Evolutionary conservation across 2,888 invertebrate genomes (phyloP).

Genomic region (Cantharis rustica): DNA sequence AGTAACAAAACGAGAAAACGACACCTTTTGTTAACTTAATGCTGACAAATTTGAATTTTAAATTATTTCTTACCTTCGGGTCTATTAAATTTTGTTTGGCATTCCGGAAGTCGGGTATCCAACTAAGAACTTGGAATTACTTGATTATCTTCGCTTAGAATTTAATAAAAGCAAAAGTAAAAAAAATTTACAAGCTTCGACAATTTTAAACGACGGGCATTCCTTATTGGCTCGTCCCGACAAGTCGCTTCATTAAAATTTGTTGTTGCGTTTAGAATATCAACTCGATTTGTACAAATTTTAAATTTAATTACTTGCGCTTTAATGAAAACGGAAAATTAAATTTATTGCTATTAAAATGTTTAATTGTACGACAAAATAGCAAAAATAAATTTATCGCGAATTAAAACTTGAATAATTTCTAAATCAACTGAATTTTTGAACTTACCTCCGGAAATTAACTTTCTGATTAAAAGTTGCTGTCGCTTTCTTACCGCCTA

Average conservation of each 20-base stretch:
- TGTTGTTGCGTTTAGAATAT: not conserved
- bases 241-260: not conserved
- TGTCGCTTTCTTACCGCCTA: not conserved
- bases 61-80: not conserved
- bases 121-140: not conserved
- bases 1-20: not conserved
- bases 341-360: not conserved
- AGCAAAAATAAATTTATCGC: not conserved
- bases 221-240: not conserved
- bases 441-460: not conserved
- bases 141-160: not conserved
- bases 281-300: not conserved
- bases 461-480: not conserved
- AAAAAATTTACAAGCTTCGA: not conserved
- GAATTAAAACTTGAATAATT: not conserved
- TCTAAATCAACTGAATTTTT: not conserved
- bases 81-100: not conserved
- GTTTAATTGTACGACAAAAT: not conserved
- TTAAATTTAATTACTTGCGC: not conserved
- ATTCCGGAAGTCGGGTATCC: not conserved
- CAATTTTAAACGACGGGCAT: not conserved
- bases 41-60: not conserved
- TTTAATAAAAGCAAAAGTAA: not conserved
- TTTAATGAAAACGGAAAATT: not conserved
- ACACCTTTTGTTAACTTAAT: not conserved